Evolutionary conservation across 1,140 invertebrate genomes (phyloP).

Genomic region (Drosophila persimilis): DNA sequence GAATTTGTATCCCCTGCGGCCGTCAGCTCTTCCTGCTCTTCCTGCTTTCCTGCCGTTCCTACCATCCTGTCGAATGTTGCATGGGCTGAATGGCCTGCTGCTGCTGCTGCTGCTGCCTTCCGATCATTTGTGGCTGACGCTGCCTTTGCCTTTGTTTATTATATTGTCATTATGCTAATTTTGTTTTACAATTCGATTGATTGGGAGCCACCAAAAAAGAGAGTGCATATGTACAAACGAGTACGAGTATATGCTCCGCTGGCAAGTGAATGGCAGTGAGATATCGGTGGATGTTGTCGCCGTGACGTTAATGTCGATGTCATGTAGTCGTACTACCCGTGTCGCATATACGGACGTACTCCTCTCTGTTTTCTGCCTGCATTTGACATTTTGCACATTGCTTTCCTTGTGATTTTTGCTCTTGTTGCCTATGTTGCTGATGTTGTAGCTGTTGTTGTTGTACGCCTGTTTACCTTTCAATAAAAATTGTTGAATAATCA

Average conservation of each 20-base stretch:
- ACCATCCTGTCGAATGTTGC: slow-evolving; percentile 3
- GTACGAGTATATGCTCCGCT: slow-evolving; percentile 8
- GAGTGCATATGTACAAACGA: slow-evolving; percentile 11
- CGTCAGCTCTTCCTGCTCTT: slow-evolving; percentile 22
- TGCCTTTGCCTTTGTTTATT: slow-evolving; percentile 67
- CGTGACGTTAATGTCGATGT: slow-evolving; percentile 74
- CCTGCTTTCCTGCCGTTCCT: slow-evolving; percentile 2
- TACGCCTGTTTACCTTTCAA: slow-evolving; percentile 75
- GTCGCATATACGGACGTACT: slow-evolving; percentile 4
- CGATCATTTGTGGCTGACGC: slow-evolving; percentile 36
- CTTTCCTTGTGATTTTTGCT: slow-evolving; percentile 67
- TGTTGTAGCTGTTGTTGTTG: slow-evolving; percentile 51
- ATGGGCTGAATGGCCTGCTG: slow-evolving; percentile 3
- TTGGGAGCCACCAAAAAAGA: slow-evolving; percentile 37
- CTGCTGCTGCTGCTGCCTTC: not conserved
- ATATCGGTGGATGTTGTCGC: slow-evolving; percentile 48
- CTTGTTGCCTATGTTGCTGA: slow-evolving; percentile 10
- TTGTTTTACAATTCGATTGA: slow-evolving; percentile 66
- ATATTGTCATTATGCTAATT: slow-evolving; percentile 80
- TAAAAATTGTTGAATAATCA: slow-evolving; percentile 79
- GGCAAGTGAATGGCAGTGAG: slow-evolving; percentile 61
- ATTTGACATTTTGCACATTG: slow-evolving; percentile 79
- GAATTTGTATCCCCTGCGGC: not conserved
- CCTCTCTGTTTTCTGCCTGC: slow-evolving; percentile 37
- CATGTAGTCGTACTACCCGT: slow-evolving; percentile 60